Base-by-base conservation (phyloP, 1,140 invertebrate species). In the Trichomalopsis sarcophagae region DNA sequence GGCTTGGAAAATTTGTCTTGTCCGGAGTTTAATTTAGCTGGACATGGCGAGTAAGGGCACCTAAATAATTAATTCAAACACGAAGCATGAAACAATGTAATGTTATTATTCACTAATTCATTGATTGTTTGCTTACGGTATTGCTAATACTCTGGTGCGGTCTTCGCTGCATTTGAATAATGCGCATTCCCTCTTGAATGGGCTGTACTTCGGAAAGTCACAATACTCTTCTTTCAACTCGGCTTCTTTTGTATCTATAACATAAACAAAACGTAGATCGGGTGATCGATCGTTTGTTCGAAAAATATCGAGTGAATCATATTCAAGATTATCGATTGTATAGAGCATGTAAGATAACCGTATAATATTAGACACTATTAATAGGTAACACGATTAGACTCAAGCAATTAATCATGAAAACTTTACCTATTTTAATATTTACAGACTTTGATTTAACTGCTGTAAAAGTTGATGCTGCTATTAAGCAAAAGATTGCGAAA, bases 161-260 rank as follows among this genome's bases (percentile, higher is more conserved):
- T 84, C 76, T 55, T 84, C 11, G 36, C 17, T 84, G 66, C 82
- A 84, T 66, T 79, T 84, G 40, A 79, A 78, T 23, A 78, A 33
- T 30, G 82, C 75, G 40, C 82, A 84, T 23, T 79, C 82, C 1
- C 82, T 4, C 11, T 21, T 71, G 5, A 71, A 79, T 36, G 82
- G 75, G 23, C 82, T 84, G 21, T 84, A 14, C 13, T n/a, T 71
- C 14, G 82, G 75, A 71, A 84, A 84, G 17, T 84, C 62, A 44
- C 82, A 84, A 73, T 79, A 36, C 14, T 79, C 75, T 27, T 23
- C 62, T 76, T 7, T 50, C 30, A 76, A 33, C 2, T 77, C 81
- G 7, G 77, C 74, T 77, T 68, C 81, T 9, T 50, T 36, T 17
- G 13, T 78, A 77, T 84, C 75, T 77, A 47, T 17, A 44, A 33